phyloP scores from a whole-genome alignment of 2,797 vertebrate species.

The Acanthornis magna region DNA sequence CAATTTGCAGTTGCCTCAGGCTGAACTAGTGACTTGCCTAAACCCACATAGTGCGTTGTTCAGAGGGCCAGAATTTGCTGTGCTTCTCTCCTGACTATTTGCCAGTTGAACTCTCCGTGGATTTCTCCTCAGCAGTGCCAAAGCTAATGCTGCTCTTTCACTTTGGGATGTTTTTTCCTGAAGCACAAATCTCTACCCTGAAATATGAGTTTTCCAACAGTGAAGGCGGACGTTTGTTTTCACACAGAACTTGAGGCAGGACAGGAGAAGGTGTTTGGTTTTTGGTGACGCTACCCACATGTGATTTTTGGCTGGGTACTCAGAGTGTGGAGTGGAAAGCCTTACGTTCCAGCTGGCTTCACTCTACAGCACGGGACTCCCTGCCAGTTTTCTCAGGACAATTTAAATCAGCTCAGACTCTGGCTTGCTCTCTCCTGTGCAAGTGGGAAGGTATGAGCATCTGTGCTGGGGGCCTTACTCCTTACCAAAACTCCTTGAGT shows the following conservation, averaged over 20 bases:
- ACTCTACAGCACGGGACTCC: not conserved
- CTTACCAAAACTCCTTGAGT: not conserved
- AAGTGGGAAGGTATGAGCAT: not conserved
- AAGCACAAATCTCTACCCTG: conserved; percentile 3
- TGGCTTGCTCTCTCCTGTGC: not conserved
- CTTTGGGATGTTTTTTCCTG: conserved; percentile 15
- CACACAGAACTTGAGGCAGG: conserved; percentile 21
- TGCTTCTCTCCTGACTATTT: not conserved
- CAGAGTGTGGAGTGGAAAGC: not conserved
- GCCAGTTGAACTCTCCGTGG: not conserved
- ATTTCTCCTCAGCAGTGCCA: not conserved
- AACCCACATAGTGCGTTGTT: not conserved
- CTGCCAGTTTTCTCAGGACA: conserved; percentile 37
- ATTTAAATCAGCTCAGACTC: not conserved
- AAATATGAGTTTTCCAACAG: conserved; percentile 30
- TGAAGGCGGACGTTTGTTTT: not conserved
- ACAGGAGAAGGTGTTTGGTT: conserved; percentile 42
- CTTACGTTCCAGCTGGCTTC: conserved; percentile 31
- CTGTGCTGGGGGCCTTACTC: not conserved
- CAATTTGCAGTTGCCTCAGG: not conserved
- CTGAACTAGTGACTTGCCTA: not conserved
- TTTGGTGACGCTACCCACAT: not conserved
- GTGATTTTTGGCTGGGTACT: conserved; percentile 2
- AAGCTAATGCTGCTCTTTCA: not conserved
- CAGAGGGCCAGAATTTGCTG: not conserved